A percentile compares a stretch with the other conserved stretches of the same genome.
Evolutionary conservation across 2,113 vertebrate species (phyloP).

Genomic region (Lamprotornis superbus): DNA sequence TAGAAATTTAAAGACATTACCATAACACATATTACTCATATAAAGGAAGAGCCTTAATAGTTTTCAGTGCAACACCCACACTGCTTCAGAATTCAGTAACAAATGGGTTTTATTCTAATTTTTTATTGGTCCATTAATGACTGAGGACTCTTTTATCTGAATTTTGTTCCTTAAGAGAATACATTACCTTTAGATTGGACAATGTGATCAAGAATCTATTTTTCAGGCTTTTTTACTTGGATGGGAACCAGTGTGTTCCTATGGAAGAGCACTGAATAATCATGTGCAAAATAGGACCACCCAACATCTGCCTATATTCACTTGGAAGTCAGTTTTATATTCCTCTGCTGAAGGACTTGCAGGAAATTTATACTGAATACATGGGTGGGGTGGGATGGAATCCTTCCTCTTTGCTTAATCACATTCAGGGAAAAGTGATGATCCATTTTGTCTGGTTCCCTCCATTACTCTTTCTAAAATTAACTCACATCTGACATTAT

Average conservation of each 20-base stretch:
- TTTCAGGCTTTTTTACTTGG: conserved; percentile 30
- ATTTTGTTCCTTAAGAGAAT: not conserved
- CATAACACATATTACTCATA: not conserved
- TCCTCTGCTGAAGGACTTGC: conserved; percentile 28
- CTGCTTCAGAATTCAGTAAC: not conserved
- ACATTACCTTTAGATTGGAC: not conserved
- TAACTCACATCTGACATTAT: conserved; percentile 65
- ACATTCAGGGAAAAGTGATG: conserved; percentile 45
- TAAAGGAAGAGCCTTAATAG: not conserved
- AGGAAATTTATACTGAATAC: conserved; percentile 52
- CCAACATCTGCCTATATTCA: conserved; percentile 64
- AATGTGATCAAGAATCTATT: not conserved
- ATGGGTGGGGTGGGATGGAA: conserved; percentile 68
- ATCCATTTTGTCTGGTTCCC: conserved; percentile 60
- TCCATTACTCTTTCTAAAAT: conserved; percentile 67
- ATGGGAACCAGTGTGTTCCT: not conserved
- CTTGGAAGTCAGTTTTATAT: conserved; percentile 53
- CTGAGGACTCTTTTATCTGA: not conserved
- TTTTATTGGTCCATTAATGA: not conserved
- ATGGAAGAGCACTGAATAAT: conserved; percentile 22
- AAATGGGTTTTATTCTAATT: not conserved
- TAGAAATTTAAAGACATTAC: not conserved
- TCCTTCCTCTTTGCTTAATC: conserved; percentile 68
- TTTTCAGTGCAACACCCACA: not conserved
- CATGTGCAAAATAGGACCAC: conserved; percentile 55